Conservation (phyloP, 2,113 vertebrate genomes). For the Elachura formosa region DNA sequence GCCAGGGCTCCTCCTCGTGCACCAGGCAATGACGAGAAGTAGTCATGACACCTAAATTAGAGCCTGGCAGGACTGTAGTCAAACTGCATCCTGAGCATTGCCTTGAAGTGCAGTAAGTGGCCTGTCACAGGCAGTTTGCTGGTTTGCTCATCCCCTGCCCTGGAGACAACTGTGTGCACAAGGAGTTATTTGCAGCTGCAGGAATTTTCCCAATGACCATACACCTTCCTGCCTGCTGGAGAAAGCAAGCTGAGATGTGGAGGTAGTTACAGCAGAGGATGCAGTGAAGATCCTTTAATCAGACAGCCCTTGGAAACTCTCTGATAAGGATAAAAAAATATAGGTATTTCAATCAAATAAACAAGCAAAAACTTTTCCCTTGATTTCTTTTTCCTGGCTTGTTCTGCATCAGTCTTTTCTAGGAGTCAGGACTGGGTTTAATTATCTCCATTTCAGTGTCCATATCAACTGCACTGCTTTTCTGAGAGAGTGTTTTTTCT, state of each 20-base stretch:
- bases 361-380: background rate
- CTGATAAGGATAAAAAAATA: background rate
- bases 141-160: background rate
- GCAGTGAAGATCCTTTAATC: background rate
- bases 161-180: background rate
- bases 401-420: background rate
- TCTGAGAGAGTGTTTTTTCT: background rate
- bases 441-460: background rate
- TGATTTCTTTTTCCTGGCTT: background rate
- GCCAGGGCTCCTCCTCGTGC: background rate
- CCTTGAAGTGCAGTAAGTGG: slow-evolving; percentile 9
- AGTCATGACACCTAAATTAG: background rate
- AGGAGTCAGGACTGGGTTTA: background rate
- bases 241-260: background rate
- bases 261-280: background rate
- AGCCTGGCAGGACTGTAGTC: background rate
- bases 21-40: background rate
- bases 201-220: background rate
- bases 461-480: background rate
- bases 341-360: no score
- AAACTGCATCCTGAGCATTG: background rate
- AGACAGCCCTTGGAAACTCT: background rate
- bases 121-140: background rate
- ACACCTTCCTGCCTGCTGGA: background rate
- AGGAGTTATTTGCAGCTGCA: background rate